A percentile compares a stretch with the other conserved stretches of the same genome.
Evolutionary conservation across 1,140 invertebrate species (phyloP).

Genomic region (Watersipora subatra): DNA sequence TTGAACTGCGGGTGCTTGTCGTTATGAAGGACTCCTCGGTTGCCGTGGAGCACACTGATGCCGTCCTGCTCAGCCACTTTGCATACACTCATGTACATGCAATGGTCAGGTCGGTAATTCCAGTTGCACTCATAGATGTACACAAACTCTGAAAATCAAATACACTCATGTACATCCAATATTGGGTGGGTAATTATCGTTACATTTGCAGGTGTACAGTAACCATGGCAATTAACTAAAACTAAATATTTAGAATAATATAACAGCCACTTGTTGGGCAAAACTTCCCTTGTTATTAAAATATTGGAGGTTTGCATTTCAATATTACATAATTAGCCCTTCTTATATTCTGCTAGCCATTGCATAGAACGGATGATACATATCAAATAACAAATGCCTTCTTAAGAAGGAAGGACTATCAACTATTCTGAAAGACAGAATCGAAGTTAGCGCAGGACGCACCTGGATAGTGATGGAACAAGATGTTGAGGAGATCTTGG

Average conservation of each 20-base stretch:
- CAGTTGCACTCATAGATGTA: conserved; percentile 69
- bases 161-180: conserved; percentile 2
- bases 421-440: no score
- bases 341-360: no score
- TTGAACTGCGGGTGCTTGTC: conserved; percentile 73
- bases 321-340: no score
- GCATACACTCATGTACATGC: conserved; percentile 77
- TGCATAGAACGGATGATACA: no score
- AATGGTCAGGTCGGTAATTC: conserved; percentile 86
- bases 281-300: no score
- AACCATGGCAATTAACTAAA: background rate
- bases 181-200: background rate
- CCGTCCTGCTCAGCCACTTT: conserved; percentile 58
- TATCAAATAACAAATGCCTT: no score
- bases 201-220: background rate
- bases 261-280: no score
- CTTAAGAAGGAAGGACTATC: no score
- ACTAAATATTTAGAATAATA: no score
- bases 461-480: conserved; percentile 78
- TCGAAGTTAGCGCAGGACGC: no score
- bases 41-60: conserved; percentile 73
- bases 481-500: conserved; percentile 91
- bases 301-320: no score
- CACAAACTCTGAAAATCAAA: conserved; percentile 52
- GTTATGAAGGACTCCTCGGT: conserved; percentile 66